Evolutionary conservation across 2,113 vertebrate genomes (phyloP).

Genomic region (Spheniscus mendiculus): DNA sequence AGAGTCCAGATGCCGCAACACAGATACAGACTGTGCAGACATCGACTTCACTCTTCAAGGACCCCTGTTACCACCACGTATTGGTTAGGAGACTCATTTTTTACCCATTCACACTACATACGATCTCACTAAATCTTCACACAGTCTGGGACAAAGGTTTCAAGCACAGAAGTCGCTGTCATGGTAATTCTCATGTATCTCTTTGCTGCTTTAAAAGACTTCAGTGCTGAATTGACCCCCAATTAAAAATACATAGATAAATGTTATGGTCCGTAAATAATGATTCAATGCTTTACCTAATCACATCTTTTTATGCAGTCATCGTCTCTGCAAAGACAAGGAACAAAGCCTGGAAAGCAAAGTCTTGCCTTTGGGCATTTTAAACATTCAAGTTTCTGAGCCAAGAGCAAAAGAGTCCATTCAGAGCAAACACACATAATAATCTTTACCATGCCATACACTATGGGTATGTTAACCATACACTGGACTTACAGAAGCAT

Average conservation of each 20-base stretch:
- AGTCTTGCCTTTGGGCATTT: slow-evolving; percentile 14
- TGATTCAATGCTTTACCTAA: neutral
- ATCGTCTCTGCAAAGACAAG: neutral
- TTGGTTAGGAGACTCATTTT: neutral
- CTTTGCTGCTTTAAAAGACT: neutral
- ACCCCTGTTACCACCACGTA: rapidly evolving
- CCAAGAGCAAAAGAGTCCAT: neutral
- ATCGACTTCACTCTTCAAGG: rapidly evolving
- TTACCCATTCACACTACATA: neutral
- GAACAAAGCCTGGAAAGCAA: slow-evolving; percentile 6
- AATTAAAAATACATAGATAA: slow-evolving; percentile 20
- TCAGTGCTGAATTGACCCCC: neutral
- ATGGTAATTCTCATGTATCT: neutral
- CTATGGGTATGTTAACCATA: neutral
- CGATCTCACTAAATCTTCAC: neutral
- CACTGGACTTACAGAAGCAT: neutral
- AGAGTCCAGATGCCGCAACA: neutral
- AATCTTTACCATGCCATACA: neutral
- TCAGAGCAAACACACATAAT: neutral
- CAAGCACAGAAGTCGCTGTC: neutral
- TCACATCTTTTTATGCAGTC: neutral
- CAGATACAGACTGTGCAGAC: neutral
- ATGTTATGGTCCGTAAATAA: neutral
- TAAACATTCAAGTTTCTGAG: slow-evolving; percentile 29
- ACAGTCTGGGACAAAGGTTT: neutral